Percentiles rank a stretch among this genome's conserved stretches.
Conservation (phyloP, 2,797 vertebrate genomes). For the Dipus sagitta region DNA sequence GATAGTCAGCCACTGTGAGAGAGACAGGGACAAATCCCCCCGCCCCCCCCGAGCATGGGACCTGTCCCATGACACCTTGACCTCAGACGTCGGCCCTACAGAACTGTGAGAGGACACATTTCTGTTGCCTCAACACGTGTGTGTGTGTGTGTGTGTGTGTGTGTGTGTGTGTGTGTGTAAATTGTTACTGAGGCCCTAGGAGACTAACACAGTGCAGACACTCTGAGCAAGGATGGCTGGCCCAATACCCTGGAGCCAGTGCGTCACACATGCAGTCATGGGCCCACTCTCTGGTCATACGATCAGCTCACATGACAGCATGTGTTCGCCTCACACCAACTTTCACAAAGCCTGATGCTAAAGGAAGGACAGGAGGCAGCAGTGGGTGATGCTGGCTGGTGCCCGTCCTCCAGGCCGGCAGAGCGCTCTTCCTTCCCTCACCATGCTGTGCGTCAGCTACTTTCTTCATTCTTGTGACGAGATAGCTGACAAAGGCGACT, state of each 20-base stretch:
- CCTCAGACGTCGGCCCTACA: background rate
- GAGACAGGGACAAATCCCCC: background rate
- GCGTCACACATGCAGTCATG: rapidly evolving
- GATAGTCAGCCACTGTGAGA: too few relatives aligned
- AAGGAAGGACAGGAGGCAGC: too few relatives aligned
- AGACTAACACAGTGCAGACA: background rate
- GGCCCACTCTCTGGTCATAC: rapidly evolving
- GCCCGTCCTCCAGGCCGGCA: background rate
- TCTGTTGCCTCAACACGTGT: background rate
- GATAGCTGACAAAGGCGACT: too few relatives aligned
- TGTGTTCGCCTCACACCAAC: rapidly evolving
- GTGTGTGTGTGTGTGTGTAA: too few relatives aligned
- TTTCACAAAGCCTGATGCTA: background rate
- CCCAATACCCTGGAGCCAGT: too few relatives aligned
- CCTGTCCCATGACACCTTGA: rapidly evolving
- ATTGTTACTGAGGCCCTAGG: rapidly evolving
- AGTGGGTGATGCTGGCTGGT: rapidly evolving
- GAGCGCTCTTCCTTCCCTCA: background rate
- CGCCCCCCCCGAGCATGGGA: background rate
- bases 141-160: too few relatives aligned
- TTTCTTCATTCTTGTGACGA: too few relatives aligned
- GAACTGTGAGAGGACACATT: background rate
- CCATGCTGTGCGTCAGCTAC: too few relatives aligned
- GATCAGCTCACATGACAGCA: background rate
- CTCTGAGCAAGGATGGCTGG: background rate